Conservation (phyloP, 1,140 invertebrate genomes). For the Zaprionus nigranus region DNA sequence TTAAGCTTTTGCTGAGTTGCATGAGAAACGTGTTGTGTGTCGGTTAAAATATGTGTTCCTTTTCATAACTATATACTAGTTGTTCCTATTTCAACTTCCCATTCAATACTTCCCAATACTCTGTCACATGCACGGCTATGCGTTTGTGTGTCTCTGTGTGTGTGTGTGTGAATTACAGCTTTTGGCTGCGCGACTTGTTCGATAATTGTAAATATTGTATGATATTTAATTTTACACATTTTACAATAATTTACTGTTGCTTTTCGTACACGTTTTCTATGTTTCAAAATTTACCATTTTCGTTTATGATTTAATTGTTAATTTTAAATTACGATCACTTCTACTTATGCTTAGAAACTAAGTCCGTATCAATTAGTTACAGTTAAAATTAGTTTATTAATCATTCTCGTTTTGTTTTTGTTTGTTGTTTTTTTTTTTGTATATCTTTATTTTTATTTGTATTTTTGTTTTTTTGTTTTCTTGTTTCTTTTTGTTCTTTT, state of each 20-base stretch:
- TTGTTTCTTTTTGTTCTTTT: constrained; percentile 58
- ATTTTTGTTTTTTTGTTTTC: constrained; percentile 10
- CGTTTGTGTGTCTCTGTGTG: neutral
- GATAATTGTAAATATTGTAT: constrained; percentile 69
- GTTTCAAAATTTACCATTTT: constrained; percentile 61
- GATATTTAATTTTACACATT: constrained; percentile 65
- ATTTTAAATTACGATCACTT: constrained; percentile 83
- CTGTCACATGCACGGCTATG: constrained; percentile 12
- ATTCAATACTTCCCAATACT: constrained; percentile 13
- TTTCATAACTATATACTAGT: constrained; percentile 6
- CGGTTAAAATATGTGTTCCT: constrained; percentile 34
- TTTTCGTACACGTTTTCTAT: constrained; percentile 76
- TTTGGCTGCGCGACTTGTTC: constrained; percentile 13
- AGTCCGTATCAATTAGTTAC: constrained; percentile 72
- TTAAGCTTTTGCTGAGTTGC: constrained; percentile 56
- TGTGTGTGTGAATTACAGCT: constrained; percentile 5
- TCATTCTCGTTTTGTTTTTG: constrained; percentile 34
- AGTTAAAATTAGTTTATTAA: constrained; percentile 59
- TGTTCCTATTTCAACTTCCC: constrained; percentile 25
- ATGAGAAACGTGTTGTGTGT: constrained; percentile 52
- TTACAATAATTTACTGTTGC: constrained; percentile 78
- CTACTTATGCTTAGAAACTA: constrained; percentile 77
- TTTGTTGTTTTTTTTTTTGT: constrained; percentile 35
- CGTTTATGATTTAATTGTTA: constrained; percentile 60
- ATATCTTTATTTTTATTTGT: constrained; percentile 2